Conservation (phyloP, 2,113 vertebrate genomes). For the Menidia beryllina region DNA sequence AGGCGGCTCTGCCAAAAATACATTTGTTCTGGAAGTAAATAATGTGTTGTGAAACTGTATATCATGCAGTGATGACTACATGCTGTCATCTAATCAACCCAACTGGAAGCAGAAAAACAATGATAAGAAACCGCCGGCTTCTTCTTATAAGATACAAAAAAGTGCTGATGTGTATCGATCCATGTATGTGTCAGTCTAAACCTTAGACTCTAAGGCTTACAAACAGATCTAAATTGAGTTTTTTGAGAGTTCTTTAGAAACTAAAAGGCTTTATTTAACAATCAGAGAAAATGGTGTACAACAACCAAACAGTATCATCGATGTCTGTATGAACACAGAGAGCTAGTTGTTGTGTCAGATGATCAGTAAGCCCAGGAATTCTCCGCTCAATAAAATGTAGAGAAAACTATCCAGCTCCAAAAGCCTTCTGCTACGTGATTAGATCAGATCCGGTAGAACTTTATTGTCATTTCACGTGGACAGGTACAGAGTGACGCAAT, state of each 20-base stretch:
- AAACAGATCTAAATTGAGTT: background rate
- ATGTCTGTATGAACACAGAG: background rate
- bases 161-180: constrained; percentile 2
- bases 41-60: constrained; percentile 6
- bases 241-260: background rate
- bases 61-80: constrained; percentile 22
- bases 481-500: too few relatives aligned
- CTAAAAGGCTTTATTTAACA: background rate
- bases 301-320: background rate
- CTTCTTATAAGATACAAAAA: background rate
- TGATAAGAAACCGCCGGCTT: constrained; percentile 17
- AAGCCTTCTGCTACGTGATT: too few relatives aligned
- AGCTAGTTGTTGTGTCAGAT: background rate
- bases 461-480: too few relatives aligned
- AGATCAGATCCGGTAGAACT: too few relatives aligned
- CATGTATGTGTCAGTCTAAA: background rate
- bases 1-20: background rate
- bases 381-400: background rate
- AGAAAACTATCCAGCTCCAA: background rate
- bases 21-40: constrained; percentile 25
- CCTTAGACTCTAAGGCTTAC: too few relatives aligned
- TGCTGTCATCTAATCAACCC: constrained; percentile 3
- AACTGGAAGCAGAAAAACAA: constrained; percentile 6
- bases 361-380: background rate
- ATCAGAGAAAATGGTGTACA: background rate